These are phyloP conservation scores for Sarotherodon lohbergeri DNA, from an alignment of 2,113 vertebrate genomes.

Conservation along the genomic window DNA sequence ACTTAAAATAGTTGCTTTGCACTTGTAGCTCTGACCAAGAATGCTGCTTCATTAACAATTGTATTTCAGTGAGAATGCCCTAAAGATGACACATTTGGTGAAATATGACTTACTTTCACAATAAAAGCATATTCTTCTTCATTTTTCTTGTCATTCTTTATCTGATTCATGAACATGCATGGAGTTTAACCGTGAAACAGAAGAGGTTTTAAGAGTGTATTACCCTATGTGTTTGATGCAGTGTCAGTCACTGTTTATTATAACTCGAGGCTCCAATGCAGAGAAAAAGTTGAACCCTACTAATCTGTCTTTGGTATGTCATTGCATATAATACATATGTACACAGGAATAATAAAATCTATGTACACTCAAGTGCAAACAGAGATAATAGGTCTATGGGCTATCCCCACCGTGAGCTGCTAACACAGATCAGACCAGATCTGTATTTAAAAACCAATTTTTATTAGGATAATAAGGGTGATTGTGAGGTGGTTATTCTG, in stretches of 20 bases:
- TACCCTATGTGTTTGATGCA: neutral
- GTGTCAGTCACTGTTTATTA: too few species aligned
- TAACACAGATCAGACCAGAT: neutral
- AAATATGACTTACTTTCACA: neutral
- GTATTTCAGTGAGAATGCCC: neutral
- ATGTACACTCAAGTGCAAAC: neutral
- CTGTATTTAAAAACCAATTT: neutral
- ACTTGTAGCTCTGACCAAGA: neutral
- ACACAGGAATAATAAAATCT: neutral
- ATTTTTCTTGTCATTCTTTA: neutral
- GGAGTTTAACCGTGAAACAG: neutral
- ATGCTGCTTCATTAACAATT: neutral
- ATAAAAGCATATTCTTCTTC: neutral
- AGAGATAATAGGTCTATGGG: neutral
- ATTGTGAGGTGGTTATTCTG: neutral
- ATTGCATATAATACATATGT: neutral
- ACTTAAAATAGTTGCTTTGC: neutral
- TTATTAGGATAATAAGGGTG: neutral
- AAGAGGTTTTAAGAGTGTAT: neutral
- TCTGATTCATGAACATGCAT: neutral
- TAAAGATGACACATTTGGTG: neutral
- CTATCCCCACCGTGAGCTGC: neutral
- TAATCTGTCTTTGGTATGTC: neutral
- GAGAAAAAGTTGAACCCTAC: neutral
- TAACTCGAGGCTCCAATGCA: neutral